Percentiles rank a stretch among this genome's conserved stretches.
Evolutionary conservation across 2,797 vertebrate genomes (phyloP).

Genomic region (Ptychadena robeensis): DNA sequence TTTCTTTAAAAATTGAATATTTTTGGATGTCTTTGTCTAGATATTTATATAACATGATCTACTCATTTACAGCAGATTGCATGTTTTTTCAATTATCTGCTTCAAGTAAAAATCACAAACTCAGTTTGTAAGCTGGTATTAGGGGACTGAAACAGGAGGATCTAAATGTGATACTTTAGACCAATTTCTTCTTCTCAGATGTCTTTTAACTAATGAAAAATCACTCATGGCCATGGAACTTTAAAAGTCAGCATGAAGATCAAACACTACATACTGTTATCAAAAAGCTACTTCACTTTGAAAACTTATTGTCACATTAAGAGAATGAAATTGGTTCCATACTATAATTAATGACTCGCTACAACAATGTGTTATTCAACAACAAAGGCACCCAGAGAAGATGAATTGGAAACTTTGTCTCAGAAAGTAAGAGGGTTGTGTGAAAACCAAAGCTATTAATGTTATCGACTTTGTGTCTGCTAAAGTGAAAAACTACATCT

Average conservation of each 20-base stretch:
- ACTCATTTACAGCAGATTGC: background rate
- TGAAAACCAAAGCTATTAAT: constrained; percentile 39
- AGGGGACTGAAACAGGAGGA: background rate
- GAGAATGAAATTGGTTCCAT: background rate
- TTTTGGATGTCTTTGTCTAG: too few relatives aligned
- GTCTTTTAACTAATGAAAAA: background rate
- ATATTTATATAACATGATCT: background rate
- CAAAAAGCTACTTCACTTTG: background rate
- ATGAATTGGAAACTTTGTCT: constrained; percentile 22
- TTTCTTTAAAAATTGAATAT: too few relatives aligned
- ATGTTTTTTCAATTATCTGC: background rate
- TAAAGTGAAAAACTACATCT: constrained; percentile 63
- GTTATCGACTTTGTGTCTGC: constrained; percentile 61
- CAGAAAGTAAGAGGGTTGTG: constrained; percentile 33
- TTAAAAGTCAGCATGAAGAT: background rate
- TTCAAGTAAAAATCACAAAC: background rate
- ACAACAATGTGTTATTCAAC: constrained; percentile 22
- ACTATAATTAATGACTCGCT: background rate
- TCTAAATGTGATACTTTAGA: background rate
- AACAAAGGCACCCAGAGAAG: constrained; percentile 15
- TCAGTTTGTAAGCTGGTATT: background rate
- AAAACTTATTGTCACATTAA: constrained; percentile 1
- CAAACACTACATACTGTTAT: background rate
- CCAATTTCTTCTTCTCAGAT: background rate
- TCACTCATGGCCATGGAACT: background rate